These are phyloP conservation scores for Drosophila birchii DNA, from an alignment of 2,888 invertebrate species.

Conservation along the genomic window DNA sequence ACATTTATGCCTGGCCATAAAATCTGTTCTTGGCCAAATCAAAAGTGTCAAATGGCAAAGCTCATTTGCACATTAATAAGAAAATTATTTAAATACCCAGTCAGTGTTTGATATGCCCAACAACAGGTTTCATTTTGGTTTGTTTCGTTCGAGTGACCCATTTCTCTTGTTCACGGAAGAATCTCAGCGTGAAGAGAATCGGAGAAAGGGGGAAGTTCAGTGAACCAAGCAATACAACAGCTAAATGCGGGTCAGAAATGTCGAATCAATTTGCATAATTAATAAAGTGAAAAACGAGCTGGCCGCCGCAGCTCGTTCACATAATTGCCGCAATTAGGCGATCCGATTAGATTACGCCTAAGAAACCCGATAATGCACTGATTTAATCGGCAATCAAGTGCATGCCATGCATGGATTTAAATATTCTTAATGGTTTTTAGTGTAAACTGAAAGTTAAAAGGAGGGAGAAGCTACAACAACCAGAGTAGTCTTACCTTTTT, in stretches of 20 bases:
- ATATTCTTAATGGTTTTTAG: slow-evolving; percentile 2
- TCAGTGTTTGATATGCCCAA: slow-evolving; percentile 10
- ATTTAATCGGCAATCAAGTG: slow-evolving; percentile 11
- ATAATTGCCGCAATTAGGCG: slow-evolving; percentile 38
- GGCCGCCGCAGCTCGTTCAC: slow-evolving; percentile 18
- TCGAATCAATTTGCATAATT: slow-evolving; percentile 67
- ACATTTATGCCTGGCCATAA: slow-evolving; percentile 56
- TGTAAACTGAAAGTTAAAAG: not conserved
- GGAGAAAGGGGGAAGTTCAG: slow-evolving; percentile 54
- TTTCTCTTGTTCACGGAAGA: slow-evolving; percentile 46
- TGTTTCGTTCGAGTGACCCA: slow-evolving; percentile 61
- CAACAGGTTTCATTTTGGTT: slow-evolving; percentile 69
- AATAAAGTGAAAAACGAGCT: slow-evolving; percentile 39
- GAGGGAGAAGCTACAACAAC: not conserved
- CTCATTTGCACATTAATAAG: slow-evolving; percentile 75
- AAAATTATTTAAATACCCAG: slow-evolving; percentile 62
- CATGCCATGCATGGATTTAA: slow-evolving; percentile 8
- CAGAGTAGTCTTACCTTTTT: not conserved
- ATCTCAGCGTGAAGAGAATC: not conserved
- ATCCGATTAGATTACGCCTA: slow-evolving; percentile 26
- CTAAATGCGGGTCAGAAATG: slow-evolving; percentile 60
- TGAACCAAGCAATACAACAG: slow-evolving; percentile 57
- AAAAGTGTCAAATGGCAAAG: slow-evolving; percentile 64
- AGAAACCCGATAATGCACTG: slow-evolving; percentile 7
- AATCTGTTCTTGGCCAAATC: slow-evolving; percentile 57